These are phyloP conservation scores for Eulacestoma nigropectus DNA, from an alignment of 2,113 vertebrate species.

Conservation along the genomic window DNA sequence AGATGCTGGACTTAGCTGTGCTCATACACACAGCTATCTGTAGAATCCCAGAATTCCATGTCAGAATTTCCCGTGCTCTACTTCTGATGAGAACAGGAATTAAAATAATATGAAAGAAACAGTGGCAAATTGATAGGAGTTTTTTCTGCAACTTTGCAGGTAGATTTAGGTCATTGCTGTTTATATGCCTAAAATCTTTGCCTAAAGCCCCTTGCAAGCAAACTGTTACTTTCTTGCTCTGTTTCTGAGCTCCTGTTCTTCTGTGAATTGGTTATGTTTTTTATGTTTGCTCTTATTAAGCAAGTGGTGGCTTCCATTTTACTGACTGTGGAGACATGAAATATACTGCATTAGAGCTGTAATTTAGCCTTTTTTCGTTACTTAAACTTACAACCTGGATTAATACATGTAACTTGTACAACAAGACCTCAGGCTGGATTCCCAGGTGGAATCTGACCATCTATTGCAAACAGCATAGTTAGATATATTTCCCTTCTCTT, in stretches of 20 bases:
- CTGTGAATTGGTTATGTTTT: neutral
- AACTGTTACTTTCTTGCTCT: neutral
- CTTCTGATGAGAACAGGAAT: conserved; percentile 2
- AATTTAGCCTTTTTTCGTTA: neutral
- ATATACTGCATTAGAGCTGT: neutral
- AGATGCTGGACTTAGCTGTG: neutral
- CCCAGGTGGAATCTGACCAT: neutral
- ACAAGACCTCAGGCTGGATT: neutral
- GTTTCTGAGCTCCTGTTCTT: neutral
- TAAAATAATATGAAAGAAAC: neutral
- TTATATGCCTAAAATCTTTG: neutral
- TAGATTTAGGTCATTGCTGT: neutral
- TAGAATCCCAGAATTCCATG: neutral
- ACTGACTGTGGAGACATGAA: neutral
- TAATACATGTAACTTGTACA: neutral
- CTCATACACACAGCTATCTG: neutral
- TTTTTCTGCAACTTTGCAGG: neutral
- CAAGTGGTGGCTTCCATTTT: neutral
- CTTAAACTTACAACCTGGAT: neutral
- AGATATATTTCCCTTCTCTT: neutral
- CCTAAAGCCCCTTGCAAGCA: neutral
- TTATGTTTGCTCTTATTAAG: neutral
- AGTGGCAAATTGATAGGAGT: neutral
- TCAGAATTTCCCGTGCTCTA: neutral
- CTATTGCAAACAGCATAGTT: neutral